Conservation (phyloP, 2,888 invertebrate species). For the Macrosiphum euphorbiae region DNA sequence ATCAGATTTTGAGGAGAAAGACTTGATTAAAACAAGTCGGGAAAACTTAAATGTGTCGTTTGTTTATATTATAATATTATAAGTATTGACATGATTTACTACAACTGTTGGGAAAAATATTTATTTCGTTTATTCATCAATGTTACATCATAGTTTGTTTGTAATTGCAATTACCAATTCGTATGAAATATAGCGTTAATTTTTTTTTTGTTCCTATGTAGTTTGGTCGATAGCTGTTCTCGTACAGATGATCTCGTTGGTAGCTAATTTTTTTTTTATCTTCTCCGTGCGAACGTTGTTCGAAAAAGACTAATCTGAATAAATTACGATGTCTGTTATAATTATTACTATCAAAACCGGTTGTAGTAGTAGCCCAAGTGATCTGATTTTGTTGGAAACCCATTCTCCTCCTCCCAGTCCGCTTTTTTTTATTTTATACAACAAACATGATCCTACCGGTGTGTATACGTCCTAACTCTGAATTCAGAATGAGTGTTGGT, state of each 20-base stretch:
- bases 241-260: constrained; percentile 19
- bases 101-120: neutral
- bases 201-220: neutral
- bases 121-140: constrained; percentile 10
- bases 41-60: neutral
- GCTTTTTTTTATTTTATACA: constrained; percentile 17
- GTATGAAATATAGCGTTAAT: neutral
- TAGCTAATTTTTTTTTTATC: constrained; percentile 25
- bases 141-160: constrained; percentile 1
- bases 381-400: constrained; percentile 59
- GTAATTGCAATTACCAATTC: constrained; percentile 27
- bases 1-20: neutral
- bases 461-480: constrained; percentile 1
- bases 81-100: neutral
- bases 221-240: constrained; percentile 5
- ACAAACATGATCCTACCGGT: constrained; percentile 24
- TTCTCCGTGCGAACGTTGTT: constrained; percentile 49
- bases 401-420: constrained; percentile 30
- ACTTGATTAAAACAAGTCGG: neutral
- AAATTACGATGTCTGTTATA: constrained; percentile 64
- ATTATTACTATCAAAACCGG: constrained; percentile 61
- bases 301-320: constrained; percentile 57
- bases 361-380: constrained; percentile 41
- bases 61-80: neutral
- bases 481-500: constrained; percentile 47